Evolutionary conservation across 1,140 invertebrate genomes (phyloP).

Genomic region (Eumaeus atala): DNA sequence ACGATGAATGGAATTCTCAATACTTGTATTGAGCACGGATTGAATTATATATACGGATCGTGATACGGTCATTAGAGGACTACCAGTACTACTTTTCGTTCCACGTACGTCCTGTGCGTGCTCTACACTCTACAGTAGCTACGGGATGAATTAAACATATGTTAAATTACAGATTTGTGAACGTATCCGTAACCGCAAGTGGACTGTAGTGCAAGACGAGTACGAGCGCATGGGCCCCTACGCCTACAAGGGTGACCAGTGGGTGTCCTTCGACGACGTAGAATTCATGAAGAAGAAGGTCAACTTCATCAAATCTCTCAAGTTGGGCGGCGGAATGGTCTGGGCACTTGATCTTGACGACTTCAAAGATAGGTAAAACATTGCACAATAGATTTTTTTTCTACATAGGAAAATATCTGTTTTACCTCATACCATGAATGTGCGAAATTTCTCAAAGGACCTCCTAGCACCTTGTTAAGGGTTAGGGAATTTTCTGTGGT

Average conservation of each 20-base stretch:
- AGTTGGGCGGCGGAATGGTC: constrained; percentile 91
- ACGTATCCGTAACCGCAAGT: constrained; percentile 82
- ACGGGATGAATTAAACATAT: too few relatives aligned
- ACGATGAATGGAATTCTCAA: too few relatives aligned
- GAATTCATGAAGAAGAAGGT: constrained; percentile 86
- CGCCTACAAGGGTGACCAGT: constrained; percentile 89
- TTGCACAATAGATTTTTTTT: constrained; percentile 12
- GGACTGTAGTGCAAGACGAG: constrained; percentile 86
- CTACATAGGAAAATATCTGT: neutral
- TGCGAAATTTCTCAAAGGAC: too few relatives aligned
- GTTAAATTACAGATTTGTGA: constrained; percentile 81
- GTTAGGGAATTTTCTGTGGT: too few relatives aligned
- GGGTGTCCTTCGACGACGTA: constrained; percentile 91
- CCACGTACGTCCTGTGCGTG: too few relatives aligned
- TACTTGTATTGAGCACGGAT: too few relatives aligned
- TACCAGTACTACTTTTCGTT: too few relatives aligned
- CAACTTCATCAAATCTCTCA: constrained; percentile 82
- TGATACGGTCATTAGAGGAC: too few relatives aligned
- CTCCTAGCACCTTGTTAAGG: too few relatives aligned
- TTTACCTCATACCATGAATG: too few relatives aligned
- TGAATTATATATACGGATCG: too few relatives aligned
- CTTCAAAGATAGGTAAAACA: constrained; percentile 78
- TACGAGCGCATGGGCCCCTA: constrained; percentile 87
- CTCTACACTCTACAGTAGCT: too few relatives aligned
- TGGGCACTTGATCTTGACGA: constrained; percentile 94